These are phyloP conservation scores for Microtus ochrogaster DNA, from an alignment of 2,113 vertebrate species.

Conservation along the genomic window DNA sequence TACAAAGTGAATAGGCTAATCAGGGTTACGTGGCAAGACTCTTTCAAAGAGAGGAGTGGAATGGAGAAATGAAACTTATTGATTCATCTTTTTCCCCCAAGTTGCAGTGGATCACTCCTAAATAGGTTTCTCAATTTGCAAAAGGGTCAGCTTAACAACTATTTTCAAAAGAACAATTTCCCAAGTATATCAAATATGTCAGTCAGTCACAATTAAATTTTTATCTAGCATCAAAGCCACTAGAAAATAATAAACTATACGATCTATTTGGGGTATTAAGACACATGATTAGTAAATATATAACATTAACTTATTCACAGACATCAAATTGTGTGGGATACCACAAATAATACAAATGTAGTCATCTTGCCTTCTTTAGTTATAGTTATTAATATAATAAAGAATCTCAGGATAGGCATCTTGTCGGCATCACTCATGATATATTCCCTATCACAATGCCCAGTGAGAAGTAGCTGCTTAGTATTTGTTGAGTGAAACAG, in stretches of 20 bases:
- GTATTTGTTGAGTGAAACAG: constrained; percentile 51
- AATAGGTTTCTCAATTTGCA: constrained; percentile 27
- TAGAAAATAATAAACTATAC: constrained; percentile 29
- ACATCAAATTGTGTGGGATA: constrained; percentile 12
- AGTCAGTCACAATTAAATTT: constrained; percentile 54
- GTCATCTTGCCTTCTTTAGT: not conserved
- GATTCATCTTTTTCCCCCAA: not conserved
- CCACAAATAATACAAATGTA: not conserved
- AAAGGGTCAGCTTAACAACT: constrained; percentile 19
- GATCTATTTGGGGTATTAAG: constrained; percentile 31
- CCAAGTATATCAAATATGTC: not conserved
- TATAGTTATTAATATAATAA: not conserved
- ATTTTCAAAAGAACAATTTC: constrained; percentile 45
- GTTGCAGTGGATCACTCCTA: constrained; percentile 25
- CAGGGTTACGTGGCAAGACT: not conserved
- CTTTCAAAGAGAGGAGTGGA: not conserved
- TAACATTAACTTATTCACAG: constrained; percentile 27
- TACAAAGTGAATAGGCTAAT: not conserved
- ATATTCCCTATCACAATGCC: not conserved
- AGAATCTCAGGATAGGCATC: not conserved
- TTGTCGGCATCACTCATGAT: not conserved
- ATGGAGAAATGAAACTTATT: not conserved
- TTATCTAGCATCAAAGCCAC: constrained; percentile 41
- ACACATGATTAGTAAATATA: constrained; percentile 2
- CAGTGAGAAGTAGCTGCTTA: not conserved